Percentiles rank a stretch among this genome's conserved stretches.
phyloP scores from a whole-genome alignment of 2,888 invertebrate species.

The Ochlodes sylvanus region DNA sequence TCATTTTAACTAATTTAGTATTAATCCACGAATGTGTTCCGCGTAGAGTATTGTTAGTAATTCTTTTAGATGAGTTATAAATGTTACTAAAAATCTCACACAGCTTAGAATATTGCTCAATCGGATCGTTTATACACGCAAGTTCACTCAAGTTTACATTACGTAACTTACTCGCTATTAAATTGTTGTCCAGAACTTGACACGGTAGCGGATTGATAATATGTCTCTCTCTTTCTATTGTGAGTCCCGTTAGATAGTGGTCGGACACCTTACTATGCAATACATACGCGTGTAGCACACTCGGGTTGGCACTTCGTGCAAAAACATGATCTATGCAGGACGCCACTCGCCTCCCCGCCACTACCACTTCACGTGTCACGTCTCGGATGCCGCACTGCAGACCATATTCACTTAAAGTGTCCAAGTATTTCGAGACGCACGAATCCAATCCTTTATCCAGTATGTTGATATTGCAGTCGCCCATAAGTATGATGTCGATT shows the following conservation, averaged over 20 bases:
- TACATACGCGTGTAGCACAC: not conserved
- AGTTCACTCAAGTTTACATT: not conserved
- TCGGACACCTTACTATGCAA: not conserved
- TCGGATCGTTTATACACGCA: not conserved
- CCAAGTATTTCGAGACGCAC: not conserved
- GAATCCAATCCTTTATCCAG: not conserved
- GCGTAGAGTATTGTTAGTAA: not conserved
- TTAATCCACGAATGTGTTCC: not conserved
- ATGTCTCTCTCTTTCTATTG: not conserved
- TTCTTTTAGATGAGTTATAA: not conserved
- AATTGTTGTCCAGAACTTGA: not conserved
- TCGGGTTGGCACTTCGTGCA: slow-evolving; percentile 17
- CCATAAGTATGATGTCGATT: not conserved
- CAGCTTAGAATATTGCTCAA: not conserved
- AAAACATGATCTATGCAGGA: slow-evolving; percentile 39
- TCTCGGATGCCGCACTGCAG: not conserved
- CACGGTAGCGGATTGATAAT: not conserved
- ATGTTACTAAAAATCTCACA: not conserved
- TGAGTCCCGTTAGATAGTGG: not conserved
- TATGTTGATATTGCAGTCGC: slow-evolving; percentile 2
- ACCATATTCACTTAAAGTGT: not conserved
- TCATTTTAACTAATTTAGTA: not conserved
- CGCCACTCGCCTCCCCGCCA: slow-evolving; percentile 14
- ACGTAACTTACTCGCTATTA: not conserved
- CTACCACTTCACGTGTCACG: slow-evolving; percentile 10